A percentile compares a stretch with the other conserved stretches of the same genome.
phyloP scores from a whole-genome alignment of 2,113 vertebrate species.

The Furnarius figulus region DNA sequence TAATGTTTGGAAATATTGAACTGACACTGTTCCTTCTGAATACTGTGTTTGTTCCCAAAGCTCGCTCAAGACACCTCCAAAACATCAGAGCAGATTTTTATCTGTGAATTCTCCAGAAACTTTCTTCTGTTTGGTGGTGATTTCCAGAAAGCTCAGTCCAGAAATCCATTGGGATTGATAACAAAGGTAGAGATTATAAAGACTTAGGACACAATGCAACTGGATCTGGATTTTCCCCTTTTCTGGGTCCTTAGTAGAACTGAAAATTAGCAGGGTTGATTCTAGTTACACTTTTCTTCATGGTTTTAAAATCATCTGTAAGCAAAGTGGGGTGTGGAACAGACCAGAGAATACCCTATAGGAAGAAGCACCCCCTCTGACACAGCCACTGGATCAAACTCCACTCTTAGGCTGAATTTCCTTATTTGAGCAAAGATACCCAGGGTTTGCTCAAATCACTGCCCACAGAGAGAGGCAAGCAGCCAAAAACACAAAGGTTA shows the following conservation, averaged over 20 bases:
- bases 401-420: not conserved
- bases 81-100: not conserved
- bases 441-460: not conserved
- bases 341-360: not conserved
- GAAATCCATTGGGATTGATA: not conserved
- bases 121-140: not conserved
- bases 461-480: not conserved
- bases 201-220: not conserved
- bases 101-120: not conserved
- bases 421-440: not conserved
- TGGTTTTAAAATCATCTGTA: not conserved
- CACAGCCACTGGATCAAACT: not conserved
- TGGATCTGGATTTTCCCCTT: not conserved
- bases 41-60: not conserved
- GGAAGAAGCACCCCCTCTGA: not conserved
- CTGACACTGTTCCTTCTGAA: not conserved
- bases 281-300: not conserved
- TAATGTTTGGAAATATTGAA: not conserved
- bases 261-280: not conserved
- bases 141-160: not conserved
- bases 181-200: not conserved
- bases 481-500: constrained; percentile 12
- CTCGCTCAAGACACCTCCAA: not conserved
- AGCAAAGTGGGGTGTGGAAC: not conserved
- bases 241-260: not conserved